Conservation (phyloP, 2,797 vertebrate genomes). For the Eupleurogrammus muticus region DNA sequence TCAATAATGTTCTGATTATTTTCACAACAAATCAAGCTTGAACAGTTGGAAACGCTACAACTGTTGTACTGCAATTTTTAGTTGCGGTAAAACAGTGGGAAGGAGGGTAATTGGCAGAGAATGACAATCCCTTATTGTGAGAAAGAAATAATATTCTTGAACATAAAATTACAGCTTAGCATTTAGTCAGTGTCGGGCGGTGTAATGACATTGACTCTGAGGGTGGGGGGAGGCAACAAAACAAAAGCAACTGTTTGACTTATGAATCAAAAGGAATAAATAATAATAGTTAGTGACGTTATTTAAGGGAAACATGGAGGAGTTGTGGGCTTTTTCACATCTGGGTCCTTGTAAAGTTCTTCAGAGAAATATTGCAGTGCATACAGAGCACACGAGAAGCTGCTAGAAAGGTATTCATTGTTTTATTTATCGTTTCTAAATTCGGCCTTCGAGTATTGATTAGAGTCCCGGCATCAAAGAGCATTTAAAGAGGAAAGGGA, state of each 20-base stretch:
- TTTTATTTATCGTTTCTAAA: conserved; percentile 78
- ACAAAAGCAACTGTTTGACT: not conserved
- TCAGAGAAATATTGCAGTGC: not conserved
- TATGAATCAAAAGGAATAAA: not conserved
- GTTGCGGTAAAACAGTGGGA: not conserved
- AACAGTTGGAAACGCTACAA: conserved; percentile 14
- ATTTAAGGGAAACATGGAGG: not conserved
- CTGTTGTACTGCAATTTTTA: conserved; percentile 1
- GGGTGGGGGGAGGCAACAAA: not conserved
- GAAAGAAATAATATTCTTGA: conserved; percentile 2
- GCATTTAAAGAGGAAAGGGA: conserved; percentile 75
- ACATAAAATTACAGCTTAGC: conserved; percentile 1
- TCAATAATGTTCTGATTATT: too few relatives aligned
- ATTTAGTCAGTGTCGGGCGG: not conserved
- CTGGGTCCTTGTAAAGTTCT: conserved; percentile 13
- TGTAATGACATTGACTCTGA: not conserved
- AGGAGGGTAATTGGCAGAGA: not conserved
- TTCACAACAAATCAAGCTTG: conserved; percentile 9
- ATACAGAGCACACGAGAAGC: conserved; percentile 17
- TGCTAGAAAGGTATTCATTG: conserved; percentile 54
- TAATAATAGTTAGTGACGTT: not conserved
- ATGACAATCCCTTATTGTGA: conserved; percentile 1
- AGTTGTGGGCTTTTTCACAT: not conserved
- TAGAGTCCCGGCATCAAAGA: conserved; percentile 77
- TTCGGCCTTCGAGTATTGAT: conserved; percentile 81